Evolutionary conservation across 2,797 vertebrate genomes (phyloP), one percentile per base, ranked within the genome.

Genomic region (Xiphorhynchus erythropygius): DNA sequence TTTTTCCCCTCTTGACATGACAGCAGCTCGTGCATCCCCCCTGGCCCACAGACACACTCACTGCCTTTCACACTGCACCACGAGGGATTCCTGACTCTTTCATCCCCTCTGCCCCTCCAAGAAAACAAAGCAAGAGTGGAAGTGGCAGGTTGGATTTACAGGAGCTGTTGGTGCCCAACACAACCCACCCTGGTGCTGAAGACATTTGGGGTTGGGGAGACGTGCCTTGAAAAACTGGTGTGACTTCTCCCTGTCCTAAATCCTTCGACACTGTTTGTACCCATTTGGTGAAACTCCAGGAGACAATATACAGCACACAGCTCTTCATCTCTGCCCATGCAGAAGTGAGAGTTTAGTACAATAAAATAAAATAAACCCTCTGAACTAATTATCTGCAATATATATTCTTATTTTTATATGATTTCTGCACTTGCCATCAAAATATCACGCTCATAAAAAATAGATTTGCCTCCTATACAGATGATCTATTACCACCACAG

Each of bases 401-500:
- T 32, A 55, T 78, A 86, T 79, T 86, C 78, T 86, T 91, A 87
- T 88, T 94, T 95, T 94, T 90, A 74, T 82, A 80, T 37, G 84
- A 89, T 94, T 95, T 91, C 68, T 78, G 56, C 41, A 35, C 90
- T 70, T 91, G 70, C 68, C 94, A 88, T 88, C 90, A 93, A 94
- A 94, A 91, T 87, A 83, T 32, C 73, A 59, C 0, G 2, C 81
- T 85, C 84, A 79, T 92, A 92, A 89, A 91, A 90, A 84, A 90
- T 37, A 93, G 67, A 96, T 96, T 91, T 94, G 81, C 75, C 70
- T 96, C 73, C 89, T 81, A n/a, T 87, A 86, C 46, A 80, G 67
- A 94, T 92, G 83, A 96, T 92, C 81, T 94, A 93, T 95, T 91
- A 87, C 94, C 63, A 90, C 60, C 78, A 63, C 74, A 71, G 94